phyloP scores from a whole-genome alignment of 2,888 invertebrate genomes.

The Cartodere bifasciata region DNA sequence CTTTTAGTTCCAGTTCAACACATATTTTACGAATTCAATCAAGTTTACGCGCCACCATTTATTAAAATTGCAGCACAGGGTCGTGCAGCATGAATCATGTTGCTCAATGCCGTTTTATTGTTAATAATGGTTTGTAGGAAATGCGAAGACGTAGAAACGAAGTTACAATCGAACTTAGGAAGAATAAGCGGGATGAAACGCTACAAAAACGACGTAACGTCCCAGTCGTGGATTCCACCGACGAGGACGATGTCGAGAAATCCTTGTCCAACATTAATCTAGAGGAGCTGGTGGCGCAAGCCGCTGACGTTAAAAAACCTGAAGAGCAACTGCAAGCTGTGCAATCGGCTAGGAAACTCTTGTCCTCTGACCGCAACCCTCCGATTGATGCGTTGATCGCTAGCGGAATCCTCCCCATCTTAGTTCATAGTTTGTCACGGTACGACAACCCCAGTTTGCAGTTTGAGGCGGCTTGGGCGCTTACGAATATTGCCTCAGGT shows the following conservation, averaged over 20 bases:
- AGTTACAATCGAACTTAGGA: constrained; percentile 91
- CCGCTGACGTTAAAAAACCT: constrained; percentile 66
- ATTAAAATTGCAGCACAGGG: no score
- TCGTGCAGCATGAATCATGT: no score
- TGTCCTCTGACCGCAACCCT: constrained; percentile 96
- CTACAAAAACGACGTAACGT: constrained; percentile 94
- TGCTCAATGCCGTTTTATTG: neutral
- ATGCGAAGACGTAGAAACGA: constrained; percentile 95
- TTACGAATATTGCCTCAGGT: constrained; percentile 88
- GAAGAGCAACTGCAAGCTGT: constrained; percentile 80
- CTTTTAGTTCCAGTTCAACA: neutral
- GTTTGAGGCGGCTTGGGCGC: constrained; percentile 96
- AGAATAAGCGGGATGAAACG: constrained; percentile 97
- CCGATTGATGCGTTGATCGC: constrained; percentile 93
- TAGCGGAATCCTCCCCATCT: constrained; percentile 88
- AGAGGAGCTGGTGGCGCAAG: constrained; percentile 75
- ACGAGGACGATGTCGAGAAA: constrained; percentile 64
- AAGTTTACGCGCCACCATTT: constrained; percentile 4
- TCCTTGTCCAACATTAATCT: constrained; percentile 60
- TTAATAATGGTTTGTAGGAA: constrained; percentile 49
- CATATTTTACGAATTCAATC: neutral
- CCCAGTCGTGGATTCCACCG: constrained; percentile 73
- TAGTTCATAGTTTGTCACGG: constrained; percentile 68
- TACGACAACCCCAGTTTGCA: constrained; percentile 82
- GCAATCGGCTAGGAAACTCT: constrained; percentile 86